These are phyloP conservation scores for Drosophila sordidula DNA, from an alignment of 2,888 invertebrate genomes.

Conservation along the genomic window DNA sequence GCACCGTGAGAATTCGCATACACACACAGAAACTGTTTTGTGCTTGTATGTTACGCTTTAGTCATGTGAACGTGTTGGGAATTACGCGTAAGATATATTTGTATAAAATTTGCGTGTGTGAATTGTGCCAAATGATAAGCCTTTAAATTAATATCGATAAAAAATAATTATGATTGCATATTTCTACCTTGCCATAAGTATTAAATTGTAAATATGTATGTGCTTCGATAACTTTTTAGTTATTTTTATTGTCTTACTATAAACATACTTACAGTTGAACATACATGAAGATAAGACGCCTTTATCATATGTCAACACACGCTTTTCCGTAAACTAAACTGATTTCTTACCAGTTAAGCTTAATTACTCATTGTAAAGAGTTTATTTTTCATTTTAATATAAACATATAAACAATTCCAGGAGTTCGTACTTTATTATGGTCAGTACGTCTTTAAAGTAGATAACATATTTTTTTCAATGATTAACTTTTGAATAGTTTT, in stretches of 20 bases:
- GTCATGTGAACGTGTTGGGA: neutral
- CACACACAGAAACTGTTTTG: neutral
- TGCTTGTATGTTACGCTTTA: neutral
- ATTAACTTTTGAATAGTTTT: too few species aligned
- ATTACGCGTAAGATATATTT: neutral
- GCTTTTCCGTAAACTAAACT: neutral
- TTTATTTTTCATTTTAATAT: neutral
- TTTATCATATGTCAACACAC: neutral
- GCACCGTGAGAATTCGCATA: neutral
- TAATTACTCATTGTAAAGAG: neutral
- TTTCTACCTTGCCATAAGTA: neutral
- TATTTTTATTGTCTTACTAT: neutral
- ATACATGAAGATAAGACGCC: neutral
- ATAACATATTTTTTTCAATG: neutral
- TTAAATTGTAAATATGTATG: neutral
- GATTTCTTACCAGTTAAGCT: neutral
- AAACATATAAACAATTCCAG: neutral
- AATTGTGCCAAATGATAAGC: neutral
- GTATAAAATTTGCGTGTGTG: neutral
- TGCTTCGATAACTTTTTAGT: neutral
- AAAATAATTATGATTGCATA: neutral
- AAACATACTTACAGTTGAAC: neutral
- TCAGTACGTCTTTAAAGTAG: neutral
- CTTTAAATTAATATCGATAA: neutral
- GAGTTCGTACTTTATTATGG: too few species aligned